Percentiles rank a stretch among this genome's conserved stretches.
Evolutionary conservation across 2,888 invertebrate species (phyloP).

Genomic region (Drosophila hawaiiensis): DNA sequence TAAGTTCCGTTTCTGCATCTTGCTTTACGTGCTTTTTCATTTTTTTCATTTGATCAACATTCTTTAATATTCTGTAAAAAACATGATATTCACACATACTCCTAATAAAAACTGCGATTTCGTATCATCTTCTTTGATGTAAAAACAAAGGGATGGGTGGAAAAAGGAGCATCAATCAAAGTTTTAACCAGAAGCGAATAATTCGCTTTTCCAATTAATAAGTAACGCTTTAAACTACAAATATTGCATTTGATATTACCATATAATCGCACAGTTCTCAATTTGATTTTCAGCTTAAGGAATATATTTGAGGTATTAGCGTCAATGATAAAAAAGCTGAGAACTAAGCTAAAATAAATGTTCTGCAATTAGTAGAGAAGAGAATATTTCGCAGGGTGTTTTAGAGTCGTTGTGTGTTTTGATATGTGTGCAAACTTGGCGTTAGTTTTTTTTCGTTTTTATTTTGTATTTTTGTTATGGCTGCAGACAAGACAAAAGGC

Average conservation of each 20-base stretch:
- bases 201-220: not conserved
- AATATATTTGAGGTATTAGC: not conserved
- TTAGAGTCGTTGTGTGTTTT: not conserved
- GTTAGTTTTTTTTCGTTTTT: conserved; percentile 38
- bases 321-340: not conserved
- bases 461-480: conserved; percentile 60
- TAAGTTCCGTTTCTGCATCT: not conserved
- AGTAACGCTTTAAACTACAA: not conserved
- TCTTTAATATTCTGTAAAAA: not conserved
- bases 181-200: not conserved
- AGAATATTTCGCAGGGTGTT: conserved; percentile 16
- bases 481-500: conserved; percentile 36
- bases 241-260: not conserved
- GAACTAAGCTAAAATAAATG: not conserved
- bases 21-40: no score
- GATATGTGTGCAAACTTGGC: conserved; percentile 27
- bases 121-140: not conserved
- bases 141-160: not conserved
- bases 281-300: not conserved
- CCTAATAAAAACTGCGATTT: not conserved
- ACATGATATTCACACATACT: not conserved
- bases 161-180: not conserved
- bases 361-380: not conserved
- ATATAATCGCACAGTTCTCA: not conserved
- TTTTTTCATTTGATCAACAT: not conserved